Base-by-base conservation (phyloP, 2,888 invertebrate species). In the Drosophila meridionalis region DNA sequence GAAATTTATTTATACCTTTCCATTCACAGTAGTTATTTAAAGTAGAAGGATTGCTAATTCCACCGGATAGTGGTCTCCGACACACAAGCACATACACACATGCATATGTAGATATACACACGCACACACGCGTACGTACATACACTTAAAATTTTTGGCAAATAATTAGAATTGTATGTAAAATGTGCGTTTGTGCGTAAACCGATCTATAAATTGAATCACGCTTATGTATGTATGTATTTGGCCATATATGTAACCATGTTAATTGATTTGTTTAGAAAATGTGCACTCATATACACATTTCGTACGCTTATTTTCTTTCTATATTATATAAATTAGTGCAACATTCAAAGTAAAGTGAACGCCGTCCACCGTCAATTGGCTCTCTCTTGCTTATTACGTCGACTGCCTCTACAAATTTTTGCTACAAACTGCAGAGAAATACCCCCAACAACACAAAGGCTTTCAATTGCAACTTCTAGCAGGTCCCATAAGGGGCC, bases 321-420 rank as follows among this genome's bases (percentile, higher is more conserved):
- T 70, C 45, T 63, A 48, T 67, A 80, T 83, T 83, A 75, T 68
- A 82, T 87, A 85, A 83, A 83, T 78, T 80, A 80, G 86, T 48
- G 59, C 73, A 79, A 72, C 75, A 85, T 77, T 76, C 61, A 64
- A 65, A 75, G 63, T 72, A 80, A 58, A 76, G 69, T 83, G 63
- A 60, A 74, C 71, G 74, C 76, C 76, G 73, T 82, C 71, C 71
- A 74, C 48, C 70, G 78, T 68, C 78, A 76, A 75, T 73, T 81
- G 71, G 78, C 73, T 71, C 30, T 65, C 43, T 74, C 53, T 53
- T 70, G 82, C 80, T 74, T 80, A 65, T 76, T 82, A 74, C 73
- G 72, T 70, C 79, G 73, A 69, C 68, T 57, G 74, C 70, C 64
- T 52, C 47, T 48, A 32, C 53, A 34, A 73, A 52, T 62, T 56